phyloP scores from a whole-genome alignment of 2,888 invertebrate genomes.

The Lydus trimaculatus region DNA sequence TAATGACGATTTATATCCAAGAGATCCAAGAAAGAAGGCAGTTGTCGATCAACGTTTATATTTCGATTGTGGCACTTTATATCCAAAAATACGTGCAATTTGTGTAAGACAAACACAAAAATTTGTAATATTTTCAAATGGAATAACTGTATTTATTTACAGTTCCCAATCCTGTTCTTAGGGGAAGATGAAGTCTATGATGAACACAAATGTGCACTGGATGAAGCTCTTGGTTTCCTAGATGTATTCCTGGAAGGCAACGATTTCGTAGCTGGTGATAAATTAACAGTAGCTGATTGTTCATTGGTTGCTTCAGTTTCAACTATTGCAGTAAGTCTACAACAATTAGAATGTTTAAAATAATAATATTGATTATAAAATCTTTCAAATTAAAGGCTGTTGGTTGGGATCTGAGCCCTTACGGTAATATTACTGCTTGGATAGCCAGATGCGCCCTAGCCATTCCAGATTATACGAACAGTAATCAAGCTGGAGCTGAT shows the following conservation, averaged over 20 bases:
- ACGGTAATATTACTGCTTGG: slow-evolving; percentile 68
- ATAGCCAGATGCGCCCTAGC: slow-evolving; percentile 63
- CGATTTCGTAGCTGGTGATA: slow-evolving; percentile 69
- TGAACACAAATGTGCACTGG: slow-evolving; percentile 64
- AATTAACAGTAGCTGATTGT: slow-evolving; percentile 71
- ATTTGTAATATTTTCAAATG: neutral
- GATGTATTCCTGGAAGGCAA: slow-evolving; percentile 66
- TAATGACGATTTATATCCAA: slow-evolving; percentile 68
- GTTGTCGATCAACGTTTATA: slow-evolving; percentile 69
- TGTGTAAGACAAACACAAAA: slow-evolving; percentile 64
- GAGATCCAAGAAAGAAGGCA: slow-evolving; percentile 65
- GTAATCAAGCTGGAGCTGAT: slow-evolving; percentile 67
- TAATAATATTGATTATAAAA: slow-evolving; percentile 35
- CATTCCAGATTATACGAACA: slow-evolving; percentile 66
- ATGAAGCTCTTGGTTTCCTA: slow-evolving; percentile 67
- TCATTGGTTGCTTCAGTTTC: slow-evolving; percentile 66
- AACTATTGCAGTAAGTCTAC: slow-evolving; percentile 63
- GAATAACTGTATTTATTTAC: slow-evolving; percentile 41
- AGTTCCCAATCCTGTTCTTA: slow-evolving; percentile 69
- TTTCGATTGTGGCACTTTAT: slow-evolving; percentile 70
- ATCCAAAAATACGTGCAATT: slow-evolving; percentile 69
- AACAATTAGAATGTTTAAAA: too few species aligned
- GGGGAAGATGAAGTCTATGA: slow-evolving; percentile 66
- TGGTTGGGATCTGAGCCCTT: slow-evolving; percentile 67
- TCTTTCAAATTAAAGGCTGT: slow-evolving; percentile 60